Conservation (phyloP, 2,888 invertebrate species). For the Brachypterus glaber region DNA sequence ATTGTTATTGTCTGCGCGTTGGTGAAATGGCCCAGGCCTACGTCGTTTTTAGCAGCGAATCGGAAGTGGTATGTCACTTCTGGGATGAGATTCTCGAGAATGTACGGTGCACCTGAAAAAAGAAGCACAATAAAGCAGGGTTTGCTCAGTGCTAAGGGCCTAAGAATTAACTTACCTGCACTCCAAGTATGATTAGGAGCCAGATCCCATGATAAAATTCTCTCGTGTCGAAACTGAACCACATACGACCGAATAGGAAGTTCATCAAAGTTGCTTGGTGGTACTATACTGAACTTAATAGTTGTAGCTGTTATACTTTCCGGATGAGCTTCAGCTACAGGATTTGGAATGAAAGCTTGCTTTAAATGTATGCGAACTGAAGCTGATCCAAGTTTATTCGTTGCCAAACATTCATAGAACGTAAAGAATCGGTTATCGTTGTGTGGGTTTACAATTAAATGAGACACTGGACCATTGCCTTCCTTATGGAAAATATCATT, state of each 20-base stretch:
- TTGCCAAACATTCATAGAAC: constrained; percentile 72
- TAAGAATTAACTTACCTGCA: constrained; percentile 40
- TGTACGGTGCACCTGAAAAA: constrained; percentile 61
- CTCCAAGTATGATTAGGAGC: constrained; percentile 70
- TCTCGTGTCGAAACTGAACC: constrained; percentile 65
- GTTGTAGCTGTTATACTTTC: constrained; percentile 73
- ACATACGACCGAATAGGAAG: constrained; percentile 64
- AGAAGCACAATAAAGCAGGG: constrained; percentile 74
- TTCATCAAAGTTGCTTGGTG: constrained; percentile 65
- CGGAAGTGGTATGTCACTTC: constrained; percentile 71
- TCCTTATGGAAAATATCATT: constrained; percentile 25
- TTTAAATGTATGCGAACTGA: constrained; percentile 30
- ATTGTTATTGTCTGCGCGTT: constrained; percentile 48
- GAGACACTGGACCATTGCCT: constrained; percentile 58
- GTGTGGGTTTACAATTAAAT: constrained; percentile 58
- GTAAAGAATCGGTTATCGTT: constrained; percentile 58
- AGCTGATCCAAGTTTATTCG: constrained; percentile 71
- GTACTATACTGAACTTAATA: constrained; percentile 67
- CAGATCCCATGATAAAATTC: constrained; percentile 57
- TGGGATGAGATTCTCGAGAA: constrained; percentile 69
- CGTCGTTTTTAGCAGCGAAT: constrained; percentile 77
- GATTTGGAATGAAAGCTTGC: constrained; percentile 48
- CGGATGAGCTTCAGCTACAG: constrained; percentile 56
- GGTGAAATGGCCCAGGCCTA: constrained; percentile 66
- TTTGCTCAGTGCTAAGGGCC: constrained; percentile 44